Conservation (phyloP, 2,113 vertebrate species). For the Mola mola region DNA sequence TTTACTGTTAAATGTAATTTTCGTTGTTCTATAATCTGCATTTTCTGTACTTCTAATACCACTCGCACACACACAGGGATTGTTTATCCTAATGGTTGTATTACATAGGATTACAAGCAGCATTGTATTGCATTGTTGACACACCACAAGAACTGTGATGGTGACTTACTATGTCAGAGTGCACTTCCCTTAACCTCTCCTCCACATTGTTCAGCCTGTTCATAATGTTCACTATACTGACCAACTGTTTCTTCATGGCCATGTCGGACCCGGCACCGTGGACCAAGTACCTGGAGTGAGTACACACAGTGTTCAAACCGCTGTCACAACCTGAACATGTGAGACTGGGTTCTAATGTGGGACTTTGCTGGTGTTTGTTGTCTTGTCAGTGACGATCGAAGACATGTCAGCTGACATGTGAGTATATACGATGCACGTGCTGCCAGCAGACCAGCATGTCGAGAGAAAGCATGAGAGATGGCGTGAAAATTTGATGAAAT, state of each 20-base stretch:
- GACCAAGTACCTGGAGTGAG: constrained; percentile 99
- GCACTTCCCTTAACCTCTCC: constrained; percentile 82
- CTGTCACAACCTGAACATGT: constrained; percentile 19
- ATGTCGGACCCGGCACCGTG: constrained; percentile 92
- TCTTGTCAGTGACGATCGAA: constrained; percentile 68
- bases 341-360: constrained; percentile 65
- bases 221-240: constrained; percentile 99
- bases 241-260: constrained; percentile 99
- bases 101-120: constrained; percentile 41
- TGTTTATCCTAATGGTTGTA: constrained; percentile 26
- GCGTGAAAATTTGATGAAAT: constrained; percentile 1
- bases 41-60: constrained; percentile 31
- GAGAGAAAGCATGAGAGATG: background rate
- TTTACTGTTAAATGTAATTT: constrained; percentile 30
- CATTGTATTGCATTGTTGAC: background rate
- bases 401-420: constrained; percentile 68
- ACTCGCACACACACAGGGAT: constrained; percentile 14
- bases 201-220: constrained; percentile 94
- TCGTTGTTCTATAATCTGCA: constrained; percentile 39
- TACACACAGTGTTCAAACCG: constrained; percentile 60
- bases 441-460: too few relatives aligned
- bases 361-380: constrained; percentile 73
- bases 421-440: constrained; percentile 56
- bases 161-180: background rate
- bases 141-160: background rate